These are phyloP conservation scores for Polydrusus tereticollis DNA, from an alignment of 2,888 invertebrate species.

Conservation along the genomic window DNA sequence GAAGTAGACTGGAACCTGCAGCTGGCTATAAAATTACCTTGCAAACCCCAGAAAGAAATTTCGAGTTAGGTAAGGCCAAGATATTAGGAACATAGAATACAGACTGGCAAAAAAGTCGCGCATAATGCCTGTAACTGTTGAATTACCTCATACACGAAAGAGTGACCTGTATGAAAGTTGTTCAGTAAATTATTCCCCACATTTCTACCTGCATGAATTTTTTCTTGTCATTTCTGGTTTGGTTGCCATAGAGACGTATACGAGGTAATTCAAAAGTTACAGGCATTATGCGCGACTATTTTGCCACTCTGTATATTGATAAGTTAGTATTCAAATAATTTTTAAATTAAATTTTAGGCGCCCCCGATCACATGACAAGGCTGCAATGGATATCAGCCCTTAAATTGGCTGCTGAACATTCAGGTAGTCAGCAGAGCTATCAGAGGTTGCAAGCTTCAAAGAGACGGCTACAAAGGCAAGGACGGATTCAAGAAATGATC, in stretches of 20 bases:
- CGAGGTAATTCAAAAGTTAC: too few relatives aligned
- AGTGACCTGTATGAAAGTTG: too few relatives aligned
- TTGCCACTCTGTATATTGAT: too few relatives aligned
- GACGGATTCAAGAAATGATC: conserved; percentile 73
- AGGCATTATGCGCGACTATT: too few relatives aligned
- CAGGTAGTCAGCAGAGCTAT: conserved; percentile 77
- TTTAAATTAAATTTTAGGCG: conserved; percentile 64
- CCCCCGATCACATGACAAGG: conserved; percentile 81
- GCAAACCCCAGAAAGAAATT: conserved; percentile 79
- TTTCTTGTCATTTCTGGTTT: too few relatives aligned
- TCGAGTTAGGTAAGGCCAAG: conserved; percentile 73
- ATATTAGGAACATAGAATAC: too few relatives aligned
- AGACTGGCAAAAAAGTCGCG: too few relatives aligned
- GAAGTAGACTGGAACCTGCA: conserved; percentile 76
- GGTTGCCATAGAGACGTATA: too few relatives aligned
- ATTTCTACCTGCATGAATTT: too few relatives aligned
- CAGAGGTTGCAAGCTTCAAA: conserved; percentile 74
- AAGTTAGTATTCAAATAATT: neutral
- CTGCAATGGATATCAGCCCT: conserved; percentile 84
- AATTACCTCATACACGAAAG: too few relatives aligned
- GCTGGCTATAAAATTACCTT: conserved; percentile 76
- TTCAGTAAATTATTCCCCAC: too few relatives aligned
- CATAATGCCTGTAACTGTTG: too few relatives aligned
- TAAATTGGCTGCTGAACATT: conserved; percentile 79
- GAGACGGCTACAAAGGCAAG: conserved; percentile 69